Evolutionary conservation across 2,888 invertebrate species (phyloP).

Genomic region (Glaucopsyche alexis): DNA sequence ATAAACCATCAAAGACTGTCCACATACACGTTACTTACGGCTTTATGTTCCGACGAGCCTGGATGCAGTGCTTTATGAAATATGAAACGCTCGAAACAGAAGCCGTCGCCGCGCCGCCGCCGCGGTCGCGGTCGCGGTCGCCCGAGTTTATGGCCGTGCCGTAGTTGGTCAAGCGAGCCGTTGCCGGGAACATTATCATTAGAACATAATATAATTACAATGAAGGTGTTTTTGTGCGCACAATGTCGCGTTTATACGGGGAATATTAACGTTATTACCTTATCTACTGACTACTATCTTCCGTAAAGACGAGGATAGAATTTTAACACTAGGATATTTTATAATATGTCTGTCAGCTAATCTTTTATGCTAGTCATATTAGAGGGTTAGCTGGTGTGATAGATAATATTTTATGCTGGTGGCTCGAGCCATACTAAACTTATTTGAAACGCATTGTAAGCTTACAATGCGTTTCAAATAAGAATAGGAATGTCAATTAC

Average conservation of each 20-base stretch:
- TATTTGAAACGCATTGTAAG: too few species aligned
- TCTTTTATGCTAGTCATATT: not conserved
- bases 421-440: too few species aligned
- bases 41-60: too few species aligned
- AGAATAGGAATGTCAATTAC: too few species aligned
- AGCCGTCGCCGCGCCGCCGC: not conserved
- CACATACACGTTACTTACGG: too few species aligned
- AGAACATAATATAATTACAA: constrained; percentile 20
- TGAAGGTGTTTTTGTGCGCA: not conserved
- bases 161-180: constrained; percentile 20
- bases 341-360: not conserved
- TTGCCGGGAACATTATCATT: constrained; percentile 22
- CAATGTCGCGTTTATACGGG: not conserved
- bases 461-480: too few species aligned
- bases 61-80: too few species aligned
- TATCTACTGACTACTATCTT: constrained; percentile 5
- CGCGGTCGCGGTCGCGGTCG: not conserved
- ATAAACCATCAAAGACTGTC: too few species aligned
- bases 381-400: too few species aligned
- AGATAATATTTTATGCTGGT: too few species aligned
- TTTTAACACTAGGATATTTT: constrained; percentile 5
- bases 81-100: too few species aligned
- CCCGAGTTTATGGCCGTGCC: not conserved
- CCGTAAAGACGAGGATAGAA: not conserved
- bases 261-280: constrained; percentile 11